Evolutionary conservation across 2,113 vertebrate species (phyloP), one percentile per base, ranked within the genome.

Genomic region (Protobothrops flavoviridis): DNA sequence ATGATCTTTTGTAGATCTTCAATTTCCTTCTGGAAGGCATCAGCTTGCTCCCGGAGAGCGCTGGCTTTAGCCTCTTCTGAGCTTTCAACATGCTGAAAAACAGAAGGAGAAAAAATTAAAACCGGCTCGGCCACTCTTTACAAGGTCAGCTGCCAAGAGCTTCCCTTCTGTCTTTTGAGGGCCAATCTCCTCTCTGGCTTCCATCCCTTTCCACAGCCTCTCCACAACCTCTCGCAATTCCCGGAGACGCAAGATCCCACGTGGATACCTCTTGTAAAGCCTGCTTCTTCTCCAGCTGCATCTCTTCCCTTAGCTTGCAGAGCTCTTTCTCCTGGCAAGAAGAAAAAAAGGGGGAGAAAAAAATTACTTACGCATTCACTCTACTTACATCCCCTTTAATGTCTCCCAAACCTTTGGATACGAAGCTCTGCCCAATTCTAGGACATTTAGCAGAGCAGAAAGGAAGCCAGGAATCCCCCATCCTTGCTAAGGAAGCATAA

Each of bases 1-100:
- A 98, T 21, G 39, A 95, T 94, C 57, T 97, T 93, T 21, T 94
- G 13, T 33, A 93, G 92, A 53, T 91, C 89, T 61, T 98, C 96
- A 1, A 94, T 55, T 52, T 96, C 96, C 52, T 91, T 92, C 50
- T 93, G 96, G 92, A 97, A 94, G 20, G 90, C 89, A 74, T 91
- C 91, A 2, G 96, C 94, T 93, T 97, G 96, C 59, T 97, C 96
- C 92, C 91, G 96, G 86, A 98, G 95, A 56, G 96, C 91, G 12
- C 74, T 88, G 21, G 91, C 91, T 91, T 96, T 97, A 9, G 96
- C 94, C 86, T 96, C 95, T 89, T 97, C 94, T 43, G 93, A 88
- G 90, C 96, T 94, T 45, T 94, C 89, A 92, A 90, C 90, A 53
- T 96, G 88, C 96, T 97, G 93, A 91, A 74, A 17, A 13, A n/a